A percentile compares a stretch with the other conserved stretches of the same genome.
phyloP scores from a whole-genome alignment of 2,797 vertebrate species.

The Typhlichthys subterraneus region DNA sequence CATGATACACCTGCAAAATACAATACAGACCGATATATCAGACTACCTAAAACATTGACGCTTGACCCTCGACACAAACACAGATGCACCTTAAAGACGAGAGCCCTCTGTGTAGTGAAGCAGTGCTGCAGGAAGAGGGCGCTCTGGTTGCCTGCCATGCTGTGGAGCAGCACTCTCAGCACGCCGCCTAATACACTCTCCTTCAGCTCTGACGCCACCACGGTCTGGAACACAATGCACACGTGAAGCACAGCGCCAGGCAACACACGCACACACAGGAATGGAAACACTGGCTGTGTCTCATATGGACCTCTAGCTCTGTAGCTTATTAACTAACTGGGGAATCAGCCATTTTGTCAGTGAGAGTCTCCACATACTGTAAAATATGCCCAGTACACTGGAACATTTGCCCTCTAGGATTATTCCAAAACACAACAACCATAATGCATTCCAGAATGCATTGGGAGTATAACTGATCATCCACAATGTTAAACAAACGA shows the following conservation, averaged over 20 bases:
- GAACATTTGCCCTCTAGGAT: too few relatives aligned
- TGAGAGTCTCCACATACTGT: too few relatives aligned
- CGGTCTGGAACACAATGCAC: slow-evolving; percentile 59
- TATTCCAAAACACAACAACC: too few relatives aligned
- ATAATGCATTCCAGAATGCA: too few relatives aligned
- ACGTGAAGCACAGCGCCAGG: neutral
- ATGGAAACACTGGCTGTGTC: too few relatives aligned
- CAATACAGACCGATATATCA: slow-evolving; percentile 38
- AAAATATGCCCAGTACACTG: too few relatives aligned
- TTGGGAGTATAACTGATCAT: too few relatives aligned
- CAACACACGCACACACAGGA: neutral
- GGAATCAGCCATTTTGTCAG: too few relatives aligned
- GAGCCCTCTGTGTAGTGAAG: slow-evolving; percentile 88
- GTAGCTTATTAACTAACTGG: too few relatives aligned
- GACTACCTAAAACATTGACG: neutral
- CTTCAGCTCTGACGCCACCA: slow-evolving; percentile 86
- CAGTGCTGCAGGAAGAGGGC: slow-evolving; percentile 90
- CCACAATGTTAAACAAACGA: too few relatives aligned
- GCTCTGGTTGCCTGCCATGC: slow-evolving; percentile 89
- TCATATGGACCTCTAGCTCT: too few relatives aligned
- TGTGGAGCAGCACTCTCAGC: slow-evolving; percentile 87
- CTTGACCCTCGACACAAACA: neutral
- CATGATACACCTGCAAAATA: neutral
- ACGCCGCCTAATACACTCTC: slow-evolving; percentile 88
- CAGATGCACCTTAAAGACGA: slow-evolving; percentile 83